Conservation (phyloP, 2,888 invertebrate species). For the Limnephilus rhombicus region DNA sequence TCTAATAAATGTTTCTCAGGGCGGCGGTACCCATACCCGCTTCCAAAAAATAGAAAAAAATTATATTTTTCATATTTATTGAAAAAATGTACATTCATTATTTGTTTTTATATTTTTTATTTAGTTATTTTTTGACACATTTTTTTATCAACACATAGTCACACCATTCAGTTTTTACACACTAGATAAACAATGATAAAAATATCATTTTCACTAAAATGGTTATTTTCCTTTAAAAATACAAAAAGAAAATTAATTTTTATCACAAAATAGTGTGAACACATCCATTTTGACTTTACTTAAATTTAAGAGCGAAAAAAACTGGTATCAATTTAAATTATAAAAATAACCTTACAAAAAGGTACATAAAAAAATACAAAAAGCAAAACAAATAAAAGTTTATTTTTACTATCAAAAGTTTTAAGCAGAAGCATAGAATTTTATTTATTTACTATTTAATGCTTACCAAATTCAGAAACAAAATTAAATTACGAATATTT, state of each 20-base stretch:
- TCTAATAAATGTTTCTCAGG: no score
- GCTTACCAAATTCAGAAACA: neutral
- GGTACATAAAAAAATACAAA: neutral
- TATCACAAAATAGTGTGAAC: neutral
- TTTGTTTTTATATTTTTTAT: constrained; percentile 21
- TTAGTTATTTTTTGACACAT: constrained; percentile 30
- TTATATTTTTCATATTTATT: neutral
- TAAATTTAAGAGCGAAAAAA: neutral
- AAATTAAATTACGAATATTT: neutral
- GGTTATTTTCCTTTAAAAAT: neutral
- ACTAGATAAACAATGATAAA: constrained; percentile 43
- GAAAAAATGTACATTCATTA: neutral
- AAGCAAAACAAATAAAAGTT: neutral
- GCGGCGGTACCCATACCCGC: no score
- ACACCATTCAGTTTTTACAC: constrained; percentile 33
- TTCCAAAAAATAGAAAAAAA: neutral
- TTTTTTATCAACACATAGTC: constrained; percentile 36
- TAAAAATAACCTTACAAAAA: neutral
- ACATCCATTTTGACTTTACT: neutral
- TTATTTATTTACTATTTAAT: neutral
- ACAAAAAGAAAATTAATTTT: neutral
- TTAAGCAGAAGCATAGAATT: neutral
- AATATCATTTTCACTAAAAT: constrained; percentile 10
- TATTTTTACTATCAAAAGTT: neutral
- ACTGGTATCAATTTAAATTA: neutral